phyloP scores from a whole-genome alignment of 2,888 invertebrate species.

The Rambutsinella grinnellia region DNA sequence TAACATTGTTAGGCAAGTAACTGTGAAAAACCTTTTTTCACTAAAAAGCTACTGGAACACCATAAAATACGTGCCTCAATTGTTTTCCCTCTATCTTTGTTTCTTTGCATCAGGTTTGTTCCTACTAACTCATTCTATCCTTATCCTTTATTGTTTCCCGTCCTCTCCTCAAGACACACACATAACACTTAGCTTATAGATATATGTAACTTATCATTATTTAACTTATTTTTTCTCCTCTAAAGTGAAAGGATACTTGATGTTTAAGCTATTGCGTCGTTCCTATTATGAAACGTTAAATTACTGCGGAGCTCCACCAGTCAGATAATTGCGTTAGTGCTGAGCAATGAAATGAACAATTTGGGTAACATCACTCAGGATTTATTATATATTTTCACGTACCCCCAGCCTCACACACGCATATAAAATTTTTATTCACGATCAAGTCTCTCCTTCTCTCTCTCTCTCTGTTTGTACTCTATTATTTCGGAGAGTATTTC shows the following conservation, averaged over 20 bases:
- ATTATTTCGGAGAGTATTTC: background rate
- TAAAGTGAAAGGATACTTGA: background rate
- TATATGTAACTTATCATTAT: no score
- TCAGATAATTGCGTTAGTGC: background rate
- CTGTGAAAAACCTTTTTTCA: constrained; percentile 58
- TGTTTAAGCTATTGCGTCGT: background rate
- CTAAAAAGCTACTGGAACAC: constrained; percentile 56
- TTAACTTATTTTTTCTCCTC: no score
- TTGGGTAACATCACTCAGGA: background rate
- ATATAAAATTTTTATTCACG: no score
- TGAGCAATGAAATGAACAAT: background rate
- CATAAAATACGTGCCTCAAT: constrained; percentile 52
- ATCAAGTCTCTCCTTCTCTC: background rate
- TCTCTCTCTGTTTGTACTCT: background rate
- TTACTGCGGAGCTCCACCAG: background rate
- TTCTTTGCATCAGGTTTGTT: background rate
- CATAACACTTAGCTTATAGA: no score
- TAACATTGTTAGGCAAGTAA: constrained; percentile 62
- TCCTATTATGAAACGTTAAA: background rate
- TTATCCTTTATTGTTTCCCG: background rate
- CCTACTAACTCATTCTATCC: background rate
- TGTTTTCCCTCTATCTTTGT: constrained; percentile 28
- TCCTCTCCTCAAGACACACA: background rate
- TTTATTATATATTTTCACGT: background rate
- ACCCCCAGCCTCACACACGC: background rate